Evolutionary conservation across 1,140 invertebrate species (phyloP).

Genomic region (Drosophila pseudoananassae): DNA sequence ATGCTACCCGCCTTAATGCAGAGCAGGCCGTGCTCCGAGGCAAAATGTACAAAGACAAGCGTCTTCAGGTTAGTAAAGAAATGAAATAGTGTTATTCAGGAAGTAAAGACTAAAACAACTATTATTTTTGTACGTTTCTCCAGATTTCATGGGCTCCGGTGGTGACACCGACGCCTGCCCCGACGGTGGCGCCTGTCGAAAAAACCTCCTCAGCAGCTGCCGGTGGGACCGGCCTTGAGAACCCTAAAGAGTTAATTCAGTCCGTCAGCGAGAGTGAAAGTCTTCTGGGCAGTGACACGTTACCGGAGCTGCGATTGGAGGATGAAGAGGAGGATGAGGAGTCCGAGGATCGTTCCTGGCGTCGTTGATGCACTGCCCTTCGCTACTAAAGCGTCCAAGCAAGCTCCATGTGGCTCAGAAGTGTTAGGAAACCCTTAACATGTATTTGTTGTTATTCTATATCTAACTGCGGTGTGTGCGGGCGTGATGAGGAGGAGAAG

Average conservation of each 20-base stretch:
- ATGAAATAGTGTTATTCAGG: background rate
- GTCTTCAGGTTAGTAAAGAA: conserved; percentile 62
- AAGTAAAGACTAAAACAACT: background rate
- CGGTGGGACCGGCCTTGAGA: conserved; percentile 30
- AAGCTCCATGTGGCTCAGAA: conserved; percentile 51
- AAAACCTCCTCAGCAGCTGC: conserved; percentile 26
- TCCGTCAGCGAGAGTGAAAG: conserved; percentile 74
- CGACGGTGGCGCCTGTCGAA: conserved; percentile 65
- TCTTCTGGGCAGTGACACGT: conserved; percentile 66
- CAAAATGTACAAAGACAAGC: conserved; percentile 83
- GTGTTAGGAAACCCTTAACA: conserved; percentile 60
- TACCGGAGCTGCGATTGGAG: conserved; percentile 79
- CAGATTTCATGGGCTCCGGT: conserved; percentile 82
- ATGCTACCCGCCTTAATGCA: conserved; percentile 82
- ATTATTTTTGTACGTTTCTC: background rate
- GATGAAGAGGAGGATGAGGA: conserved; percentile 84
- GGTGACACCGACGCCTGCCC: conserved; percentile 46
- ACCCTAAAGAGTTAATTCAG: conserved; percentile 62
- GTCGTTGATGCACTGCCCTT: conserved; percentile 77
- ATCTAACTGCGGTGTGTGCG: conserved; percentile 43
- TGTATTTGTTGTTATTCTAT: conserved; percentile 80
- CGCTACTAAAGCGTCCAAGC: conserved; percentile 35
- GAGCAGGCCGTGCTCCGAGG: conserved; percentile 83
- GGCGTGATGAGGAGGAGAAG: background rate
- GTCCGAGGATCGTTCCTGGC: conserved; percentile 83